Conservation (phyloP, 1,140 invertebrate species). For the Nautilus pompilius region DNA sequence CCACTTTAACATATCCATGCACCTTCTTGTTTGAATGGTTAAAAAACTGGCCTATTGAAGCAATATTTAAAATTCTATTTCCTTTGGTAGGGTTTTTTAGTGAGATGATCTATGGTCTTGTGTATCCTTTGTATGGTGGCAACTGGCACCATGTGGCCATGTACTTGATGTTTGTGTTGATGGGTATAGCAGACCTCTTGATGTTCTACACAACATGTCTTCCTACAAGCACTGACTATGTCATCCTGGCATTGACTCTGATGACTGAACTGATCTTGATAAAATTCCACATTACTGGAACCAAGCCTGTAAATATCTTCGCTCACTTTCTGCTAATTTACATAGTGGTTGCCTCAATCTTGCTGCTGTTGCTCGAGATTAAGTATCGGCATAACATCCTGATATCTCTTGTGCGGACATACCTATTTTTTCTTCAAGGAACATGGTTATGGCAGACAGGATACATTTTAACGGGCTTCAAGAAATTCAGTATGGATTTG, state of each 20-base stretch:
- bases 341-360: conserved; percentile 41
- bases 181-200: conserved; percentile 54
- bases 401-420: conserved; percentile 46
- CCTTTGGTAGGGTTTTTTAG: conserved; percentile 50
- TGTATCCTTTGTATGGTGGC: conserved; percentile 49
- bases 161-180: conserved; percentile 60
- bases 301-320: conserved; percentile 55
- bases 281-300: conserved; percentile 58
- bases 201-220: conserved; percentile 48
- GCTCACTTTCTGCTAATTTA: conserved; percentile 58
- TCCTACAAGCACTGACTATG: conserved; percentile 54
- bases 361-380: conserved; percentile 52
- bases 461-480: conserved; percentile 59
- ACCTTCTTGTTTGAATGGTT: conserved; percentile 41
- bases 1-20: conserved; percentile 45
- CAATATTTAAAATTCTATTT: conserved; percentile 51
- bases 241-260: conserved; percentile 50
- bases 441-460: conserved; percentile 61
- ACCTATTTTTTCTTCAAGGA: conserved; percentile 57
- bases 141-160: conserved; percentile 62
- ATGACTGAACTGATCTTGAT: conserved; percentile 58
- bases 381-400: conserved; percentile 48
- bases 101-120: conserved; percentile 53
- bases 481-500: conserved; percentile 47
- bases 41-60: conserved; percentile 45